Evolutionary conservation across 1,140 invertebrate species (phyloP).

Genomic region (Brachionus calyciflorus): DNA sequence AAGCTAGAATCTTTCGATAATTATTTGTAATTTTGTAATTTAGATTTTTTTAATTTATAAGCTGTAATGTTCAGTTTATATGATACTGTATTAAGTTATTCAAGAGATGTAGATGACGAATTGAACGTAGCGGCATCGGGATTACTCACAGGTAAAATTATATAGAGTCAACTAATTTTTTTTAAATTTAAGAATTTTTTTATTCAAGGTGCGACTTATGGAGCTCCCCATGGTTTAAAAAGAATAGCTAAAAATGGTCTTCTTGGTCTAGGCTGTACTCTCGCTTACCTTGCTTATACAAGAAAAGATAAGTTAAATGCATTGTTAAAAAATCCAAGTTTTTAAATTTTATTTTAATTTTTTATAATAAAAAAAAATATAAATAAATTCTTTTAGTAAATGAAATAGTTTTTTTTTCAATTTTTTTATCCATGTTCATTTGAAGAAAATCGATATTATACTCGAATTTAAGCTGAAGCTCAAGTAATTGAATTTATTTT

Average conservation of each 20-base stretch:
- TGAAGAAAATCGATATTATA: background rate
- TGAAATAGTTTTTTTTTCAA: background rate
- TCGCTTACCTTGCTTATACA: constrained; percentile 35
- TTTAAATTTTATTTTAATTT: constrained; percentile 13
- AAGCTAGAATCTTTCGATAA: too few relatives aligned
- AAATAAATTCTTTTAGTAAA: constrained; percentile 40
- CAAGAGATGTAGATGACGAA: constrained; percentile 40
- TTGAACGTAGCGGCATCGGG: constrained; percentile 24
- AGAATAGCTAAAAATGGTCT: constrained; percentile 32
- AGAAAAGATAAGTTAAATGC: constrained; percentile 15
- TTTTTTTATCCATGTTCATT: background rate
- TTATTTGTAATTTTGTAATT: too few relatives aligned
- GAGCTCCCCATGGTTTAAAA: constrained; percentile 22
- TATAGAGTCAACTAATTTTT: background rate
- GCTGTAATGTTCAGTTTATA: constrained; percentile 44
- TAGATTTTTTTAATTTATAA: background rate
- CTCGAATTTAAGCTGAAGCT: background rate
- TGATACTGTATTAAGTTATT: constrained; percentile 44
- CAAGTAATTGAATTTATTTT: background rate
- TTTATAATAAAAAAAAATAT: too few relatives aligned
- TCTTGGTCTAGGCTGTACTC: constrained; percentile 42
- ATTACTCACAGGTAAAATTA: background rate
- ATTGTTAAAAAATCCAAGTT: constrained; percentile 41
- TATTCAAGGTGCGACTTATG: constrained; percentile 24
- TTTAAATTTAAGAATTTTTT: background rate